phyloP scores from a whole-genome alignment of 2,797 vertebrate species.

The Gouania willdenowi region DNA sequence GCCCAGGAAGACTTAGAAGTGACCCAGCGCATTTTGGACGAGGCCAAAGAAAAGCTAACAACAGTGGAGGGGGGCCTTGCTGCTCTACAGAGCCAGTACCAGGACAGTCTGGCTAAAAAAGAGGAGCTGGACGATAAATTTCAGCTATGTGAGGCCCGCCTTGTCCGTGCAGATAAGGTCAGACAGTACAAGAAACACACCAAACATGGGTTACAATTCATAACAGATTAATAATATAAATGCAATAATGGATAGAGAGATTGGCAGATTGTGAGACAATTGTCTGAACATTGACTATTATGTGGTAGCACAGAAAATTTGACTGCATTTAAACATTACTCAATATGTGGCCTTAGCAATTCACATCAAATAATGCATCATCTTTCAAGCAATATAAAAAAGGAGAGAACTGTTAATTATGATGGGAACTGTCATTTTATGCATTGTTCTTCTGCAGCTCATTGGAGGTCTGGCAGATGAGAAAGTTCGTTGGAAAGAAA shows the following conservation, averaged over 20 bases:
- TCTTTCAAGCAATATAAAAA: no score
- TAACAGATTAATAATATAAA: not conserved
- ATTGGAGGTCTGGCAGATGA: conserved; percentile 87
- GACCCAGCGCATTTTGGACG: conserved; percentile 79
- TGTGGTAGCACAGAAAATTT: no score
- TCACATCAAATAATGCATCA: no score
- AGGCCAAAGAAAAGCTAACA: conserved; percentile 75
- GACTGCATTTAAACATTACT: no score
- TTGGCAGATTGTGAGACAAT: no score
- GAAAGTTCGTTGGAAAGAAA: conserved; percentile 86
- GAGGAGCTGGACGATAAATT: conserved; percentile 85
- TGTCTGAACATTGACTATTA: no score
- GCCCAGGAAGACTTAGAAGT: conserved; percentile 82
- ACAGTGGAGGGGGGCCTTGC: conserved; percentile 80
- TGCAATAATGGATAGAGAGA: no score
- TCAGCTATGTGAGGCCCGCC: conserved; percentile 80
- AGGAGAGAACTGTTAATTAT: no score
- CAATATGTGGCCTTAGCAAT: no score
- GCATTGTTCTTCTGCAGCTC: conserved; percentile 67
- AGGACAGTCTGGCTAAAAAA: conserved; percentile 79
- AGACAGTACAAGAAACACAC: conserved; percentile 3
- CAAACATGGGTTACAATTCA: not conserved
- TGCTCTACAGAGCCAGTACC: conserved; percentile 79
- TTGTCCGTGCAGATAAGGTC: conserved; percentile 82
- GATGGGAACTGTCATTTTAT: no score